Conservation (phyloP, 2,888 invertebrate species). For the Sicus ferrugineus region DNA sequence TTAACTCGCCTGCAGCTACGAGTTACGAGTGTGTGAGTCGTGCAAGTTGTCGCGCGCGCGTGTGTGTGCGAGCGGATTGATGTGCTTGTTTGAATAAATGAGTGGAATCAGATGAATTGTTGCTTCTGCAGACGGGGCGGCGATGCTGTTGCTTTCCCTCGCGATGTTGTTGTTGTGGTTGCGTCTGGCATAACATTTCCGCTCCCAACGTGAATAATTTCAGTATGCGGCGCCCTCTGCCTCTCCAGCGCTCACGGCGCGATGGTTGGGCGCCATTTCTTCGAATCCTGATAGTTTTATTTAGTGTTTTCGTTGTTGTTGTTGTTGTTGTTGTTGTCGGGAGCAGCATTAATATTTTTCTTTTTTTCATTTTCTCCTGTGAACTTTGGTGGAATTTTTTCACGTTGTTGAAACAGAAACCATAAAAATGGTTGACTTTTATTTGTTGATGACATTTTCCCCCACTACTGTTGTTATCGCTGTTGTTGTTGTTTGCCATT, state of each 20-base stretch:
- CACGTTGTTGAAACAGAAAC: slow-evolving; percentile 26
- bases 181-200: slow-evolving; percentile 5
- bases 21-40: too few relatives aligned
- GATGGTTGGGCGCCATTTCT: too few relatives aligned
- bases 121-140: slow-evolving; percentile 20
- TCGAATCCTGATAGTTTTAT: background rate
- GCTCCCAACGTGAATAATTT: slow-evolving; percentile 16
- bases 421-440: slow-evolving; percentile 33
- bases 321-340: slow-evolving; percentile 5
- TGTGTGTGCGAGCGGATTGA: background rate
- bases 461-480: background rate
- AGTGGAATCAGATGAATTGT: slow-evolving; percentile 22
- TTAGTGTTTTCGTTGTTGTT: slow-evolving; percentile 8
- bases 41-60: background rate
- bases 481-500: slow-evolving; percentile 21
- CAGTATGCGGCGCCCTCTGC: too few relatives aligned
- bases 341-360: slow-evolving; percentile 12
- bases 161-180: slow-evolving; percentile 12
- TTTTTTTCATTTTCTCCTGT: background rate
- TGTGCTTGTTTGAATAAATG: slow-evolving; percentile 14
- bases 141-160: slow-evolving; percentile 14
- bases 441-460: background rate
- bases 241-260: too few relatives aligned
- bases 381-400: background rate
- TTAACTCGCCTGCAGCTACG: slow-evolving; percentile 12